phyloP scores from a whole-genome alignment of 2,797 vertebrate species.

The Ceryle rudis region DNA sequence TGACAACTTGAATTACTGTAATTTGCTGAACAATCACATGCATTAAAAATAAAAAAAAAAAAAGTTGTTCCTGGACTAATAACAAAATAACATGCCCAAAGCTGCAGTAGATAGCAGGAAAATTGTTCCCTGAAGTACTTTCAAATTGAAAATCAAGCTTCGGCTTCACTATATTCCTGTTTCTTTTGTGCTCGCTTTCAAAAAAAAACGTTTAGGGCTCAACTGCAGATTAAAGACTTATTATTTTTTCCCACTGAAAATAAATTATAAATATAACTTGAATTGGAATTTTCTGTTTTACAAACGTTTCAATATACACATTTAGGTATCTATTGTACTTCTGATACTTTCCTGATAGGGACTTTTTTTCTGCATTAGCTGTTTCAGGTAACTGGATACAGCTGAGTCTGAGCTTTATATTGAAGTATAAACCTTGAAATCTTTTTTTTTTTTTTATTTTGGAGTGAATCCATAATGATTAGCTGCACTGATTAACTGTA shows the following conservation, averaged over 20 bases:
- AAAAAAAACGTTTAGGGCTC: neutral
- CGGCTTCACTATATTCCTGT: neutral
- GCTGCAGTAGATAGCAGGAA: neutral
- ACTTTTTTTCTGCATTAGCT: neutral
- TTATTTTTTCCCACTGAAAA: neutral
- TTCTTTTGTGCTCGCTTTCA: neutral
- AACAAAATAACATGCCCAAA: neutral
- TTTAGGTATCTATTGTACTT: neutral
- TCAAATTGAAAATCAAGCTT: neutral
- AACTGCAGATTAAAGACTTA: neutral
- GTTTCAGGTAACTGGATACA: neutral
- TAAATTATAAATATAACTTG: neutral
- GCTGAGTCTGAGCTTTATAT: neutral
- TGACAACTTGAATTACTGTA: neutral
- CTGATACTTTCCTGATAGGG: neutral
- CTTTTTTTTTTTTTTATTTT: neutral
- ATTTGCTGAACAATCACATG: neutral
- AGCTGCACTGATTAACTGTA: accelerated
- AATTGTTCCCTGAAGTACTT: slow-evolving; percentile 24
- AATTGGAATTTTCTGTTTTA: neutral
- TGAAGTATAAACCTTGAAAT: neutral
- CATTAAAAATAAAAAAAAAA: neutral
- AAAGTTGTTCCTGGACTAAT: neutral
- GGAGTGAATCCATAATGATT: accelerated
- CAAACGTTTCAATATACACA: neutral